Conservation (phyloP, 53 echinoderm and acorn worm genomes). For the Holothuria leucospilota region DNA sequence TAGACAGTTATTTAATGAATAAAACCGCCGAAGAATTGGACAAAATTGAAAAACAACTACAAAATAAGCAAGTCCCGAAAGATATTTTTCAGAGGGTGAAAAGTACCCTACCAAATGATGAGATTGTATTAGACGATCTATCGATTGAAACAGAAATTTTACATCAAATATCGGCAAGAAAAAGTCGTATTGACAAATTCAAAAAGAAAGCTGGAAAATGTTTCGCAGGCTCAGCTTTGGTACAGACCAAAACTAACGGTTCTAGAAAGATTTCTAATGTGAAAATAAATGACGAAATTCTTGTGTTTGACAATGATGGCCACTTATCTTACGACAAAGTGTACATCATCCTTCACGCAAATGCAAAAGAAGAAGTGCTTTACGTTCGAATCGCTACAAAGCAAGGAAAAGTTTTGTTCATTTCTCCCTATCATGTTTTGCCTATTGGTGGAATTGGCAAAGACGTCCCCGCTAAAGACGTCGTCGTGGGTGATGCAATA, state of each 20-base stretch:
- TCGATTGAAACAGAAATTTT: too few species aligned
- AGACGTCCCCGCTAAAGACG: not conserved
- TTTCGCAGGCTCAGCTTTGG: not conserved
- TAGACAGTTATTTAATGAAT: too few species aligned
- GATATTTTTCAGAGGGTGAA: too few species aligned
- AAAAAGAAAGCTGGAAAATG: not conserved
- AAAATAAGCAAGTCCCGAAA: too few species aligned
- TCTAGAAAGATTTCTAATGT: not conserved
- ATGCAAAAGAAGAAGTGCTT: not conserved
- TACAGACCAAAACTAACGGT: not conserved
- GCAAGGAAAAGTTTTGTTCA: not conserved
- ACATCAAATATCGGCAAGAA: too few species aligned
- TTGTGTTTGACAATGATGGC: not conserved
- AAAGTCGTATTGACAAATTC: too few species aligned
- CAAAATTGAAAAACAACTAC: too few species aligned
- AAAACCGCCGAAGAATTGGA: too few species aligned
- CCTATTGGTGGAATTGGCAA: not conserved
- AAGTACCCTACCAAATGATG: too few species aligned
- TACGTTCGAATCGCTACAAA: not conserved
- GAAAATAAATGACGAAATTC: constrained; percentile 7
- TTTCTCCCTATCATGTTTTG: not conserved
- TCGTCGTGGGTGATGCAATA: not conserved
- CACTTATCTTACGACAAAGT: constrained; percentile 12
- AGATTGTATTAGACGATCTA: too few species aligned
- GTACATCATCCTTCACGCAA: not conserved